A percentile compares a stretch with the other conserved stretches of the same genome.
Conservation (phyloP, 2,888 invertebrate genomes). For the Acanthosepion pharaonis region DNA sequence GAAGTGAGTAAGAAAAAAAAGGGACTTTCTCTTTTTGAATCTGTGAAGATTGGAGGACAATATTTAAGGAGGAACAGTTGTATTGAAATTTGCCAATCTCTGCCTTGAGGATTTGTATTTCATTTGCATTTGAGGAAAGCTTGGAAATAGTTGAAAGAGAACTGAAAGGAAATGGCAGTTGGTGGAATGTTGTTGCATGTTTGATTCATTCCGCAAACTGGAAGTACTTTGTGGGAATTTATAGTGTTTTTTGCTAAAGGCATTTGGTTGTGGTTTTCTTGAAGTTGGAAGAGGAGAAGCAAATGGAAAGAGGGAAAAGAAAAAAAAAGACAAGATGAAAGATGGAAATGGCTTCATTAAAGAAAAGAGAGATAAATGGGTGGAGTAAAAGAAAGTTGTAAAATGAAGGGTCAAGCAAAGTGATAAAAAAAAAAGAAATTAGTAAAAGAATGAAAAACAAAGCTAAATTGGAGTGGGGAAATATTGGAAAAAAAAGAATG, state of each 20-base stretch:
- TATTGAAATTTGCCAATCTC: not conserved
- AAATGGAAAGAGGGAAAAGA: not conserved
- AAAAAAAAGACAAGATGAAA: not conserved
- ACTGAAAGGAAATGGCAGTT: not conserved
- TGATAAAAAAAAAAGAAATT: not conserved
- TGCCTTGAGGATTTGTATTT: not conserved
- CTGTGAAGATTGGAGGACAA: not conserved
- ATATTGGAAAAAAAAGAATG: not conserved
- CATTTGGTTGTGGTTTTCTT: not conserved
- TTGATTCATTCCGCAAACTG: slow-evolving; percentile 10
- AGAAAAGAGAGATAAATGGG: no score
- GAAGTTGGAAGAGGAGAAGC: not conserved
- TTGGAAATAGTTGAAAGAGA: slow-evolving; percentile 1
- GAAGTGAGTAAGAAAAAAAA: not conserved
- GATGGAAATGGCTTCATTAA: no score
- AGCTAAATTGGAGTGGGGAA: not conserved
- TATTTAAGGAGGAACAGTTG: not conserved
- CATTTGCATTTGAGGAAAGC: not conserved
- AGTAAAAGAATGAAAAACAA: not conserved
- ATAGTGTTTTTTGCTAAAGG: not conserved
- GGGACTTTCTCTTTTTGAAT: not conserved
- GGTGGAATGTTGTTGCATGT: not conserved
- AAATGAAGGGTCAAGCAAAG: not conserved
- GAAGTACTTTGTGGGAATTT: not conserved
- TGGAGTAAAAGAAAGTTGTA: not conserved